phyloP scores from a whole-genome alignment of 2,888 invertebrate species.

The Amphimallon solstitiale region DNA sequence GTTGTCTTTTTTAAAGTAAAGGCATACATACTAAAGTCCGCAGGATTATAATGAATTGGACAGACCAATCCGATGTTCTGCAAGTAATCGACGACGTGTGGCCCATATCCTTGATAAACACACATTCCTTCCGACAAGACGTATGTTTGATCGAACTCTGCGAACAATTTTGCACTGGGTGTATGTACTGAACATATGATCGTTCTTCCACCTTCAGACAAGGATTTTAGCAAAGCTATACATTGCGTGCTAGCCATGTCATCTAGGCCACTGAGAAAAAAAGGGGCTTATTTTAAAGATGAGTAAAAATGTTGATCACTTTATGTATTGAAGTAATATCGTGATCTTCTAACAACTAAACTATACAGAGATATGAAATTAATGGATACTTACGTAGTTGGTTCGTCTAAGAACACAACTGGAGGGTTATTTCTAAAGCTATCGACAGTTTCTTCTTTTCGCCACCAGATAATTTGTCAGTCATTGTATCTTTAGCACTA shows the following conservation, averaged over 20 bases:
- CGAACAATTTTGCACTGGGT: constrained; percentile 92
- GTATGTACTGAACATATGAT: constrained; percentile 96
- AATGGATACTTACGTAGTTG: constrained; percentile 84
- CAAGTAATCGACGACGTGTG: constrained; percentile 84
- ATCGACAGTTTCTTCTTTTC: constrained; percentile 94
- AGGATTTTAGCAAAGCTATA: constrained; percentile 81
- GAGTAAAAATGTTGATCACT: not conserved
- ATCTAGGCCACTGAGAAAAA: constrained; percentile 81
- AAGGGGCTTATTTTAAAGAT: not conserved
- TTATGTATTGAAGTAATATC: not conserved
- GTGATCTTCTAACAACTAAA: too few relatives aligned
- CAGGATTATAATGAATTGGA: constrained; percentile 94
- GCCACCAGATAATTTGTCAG: constrained; percentile 86
- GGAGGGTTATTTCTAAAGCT: constrained; percentile 96
- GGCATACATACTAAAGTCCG: constrained; percentile 85
- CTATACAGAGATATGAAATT: not conserved
- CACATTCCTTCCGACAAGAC: constrained; percentile 90
- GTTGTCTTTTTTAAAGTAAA: constrained; percentile 4
- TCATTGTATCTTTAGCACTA: constrained; percentile 77
- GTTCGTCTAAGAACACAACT: constrained; percentile 94
- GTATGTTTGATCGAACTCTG: constrained; percentile 91
- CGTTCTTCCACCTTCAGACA: constrained; percentile 88
- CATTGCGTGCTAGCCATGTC: constrained; percentile 92
- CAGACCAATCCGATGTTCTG: constrained; percentile 81
- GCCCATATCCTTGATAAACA: constrained; percentile 85